These are phyloP conservation scores for Fragum whitleyi DNA, from an alignment of 2,888 invertebrate species.

Conservation along the genomic window DNA sequence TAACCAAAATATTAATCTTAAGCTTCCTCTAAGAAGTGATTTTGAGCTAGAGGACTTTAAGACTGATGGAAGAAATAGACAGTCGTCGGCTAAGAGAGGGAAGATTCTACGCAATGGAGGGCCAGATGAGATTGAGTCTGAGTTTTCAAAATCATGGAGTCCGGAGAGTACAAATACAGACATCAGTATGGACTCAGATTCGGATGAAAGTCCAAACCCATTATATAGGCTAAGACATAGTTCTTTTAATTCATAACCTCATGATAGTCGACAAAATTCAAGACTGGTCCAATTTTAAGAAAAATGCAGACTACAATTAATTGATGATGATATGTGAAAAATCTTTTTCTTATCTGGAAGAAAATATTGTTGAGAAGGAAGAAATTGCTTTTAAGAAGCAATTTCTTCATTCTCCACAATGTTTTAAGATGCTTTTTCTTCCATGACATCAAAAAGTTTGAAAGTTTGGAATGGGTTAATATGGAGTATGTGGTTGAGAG, in stretches of 20 bases:
- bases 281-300: no score
- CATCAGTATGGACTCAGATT: conserved; percentile 46
- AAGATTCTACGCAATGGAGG: conserved; percentile 26
- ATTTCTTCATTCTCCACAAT: no score
- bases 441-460: no score
- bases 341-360: no score
- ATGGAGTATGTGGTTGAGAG: no score
- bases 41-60: conserved; percentile 60
- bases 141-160: conserved; percentile 59
- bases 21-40: conserved; percentile 37
- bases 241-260: conserved; percentile 44
- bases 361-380: no score
- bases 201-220: conserved; percentile 68
- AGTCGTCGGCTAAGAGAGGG: conserved; percentile 14
- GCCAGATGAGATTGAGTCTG: conserved; percentile 56
- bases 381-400: no score
- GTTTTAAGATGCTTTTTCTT: no score
- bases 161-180: conserved; percentile 39
- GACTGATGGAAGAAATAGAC: conserved; percentile 12
- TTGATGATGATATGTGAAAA: no score
- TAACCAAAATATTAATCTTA: conserved; percentile 47
- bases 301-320: no score
- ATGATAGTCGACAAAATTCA: no score
- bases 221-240: conserved; percentile 60
- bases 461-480: no score